Percentiles rank a stretch among this genome's conserved stretches.
phyloP scores from a whole-genome alignment of 2,113 vertebrate genomes.

The Saccopteryx bilineata region DNA sequence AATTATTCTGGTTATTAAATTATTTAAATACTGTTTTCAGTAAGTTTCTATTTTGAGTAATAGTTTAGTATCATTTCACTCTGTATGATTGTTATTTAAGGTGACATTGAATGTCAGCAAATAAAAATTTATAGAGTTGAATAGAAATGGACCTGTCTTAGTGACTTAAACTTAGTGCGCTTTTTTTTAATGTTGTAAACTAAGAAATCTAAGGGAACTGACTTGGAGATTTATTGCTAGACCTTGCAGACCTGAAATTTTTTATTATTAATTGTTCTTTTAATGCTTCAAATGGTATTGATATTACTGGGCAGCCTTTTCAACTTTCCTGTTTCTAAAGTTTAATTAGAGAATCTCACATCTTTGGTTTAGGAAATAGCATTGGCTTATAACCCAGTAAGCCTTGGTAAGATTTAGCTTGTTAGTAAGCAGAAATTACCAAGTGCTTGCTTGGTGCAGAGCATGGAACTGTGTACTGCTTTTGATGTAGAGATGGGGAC shows the following conservation, averaged over 20 bases:
- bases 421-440: background rate
- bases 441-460: background rate
- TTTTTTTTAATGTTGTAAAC: background rate
- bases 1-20: constrained; percentile 53
- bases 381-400: constrained; percentile 15
- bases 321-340: constrained; percentile 46
- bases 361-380: constrained; percentile 64
- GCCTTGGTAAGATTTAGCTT: background rate
- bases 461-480: background rate
- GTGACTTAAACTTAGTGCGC: background rate
- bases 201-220: background rate
- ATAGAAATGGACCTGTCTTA: constrained; percentile 48
- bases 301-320: background rate
- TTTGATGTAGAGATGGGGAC: background rate
- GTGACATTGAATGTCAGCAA: constrained; percentile 18
- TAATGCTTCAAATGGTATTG: constrained; percentile 10
- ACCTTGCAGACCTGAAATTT: constrained; percentile 36
- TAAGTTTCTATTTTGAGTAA: constrained; percentile 54
- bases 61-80: constrained; percentile 45
- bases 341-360: background rate
- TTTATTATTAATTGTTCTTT: constrained; percentile 23
- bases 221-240: constrained; percentile 46
- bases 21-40: constrained; percentile 33
- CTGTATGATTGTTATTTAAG: constrained; percentile 29
- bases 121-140: constrained; percentile 42